Evolutionary conservation across 1,140 invertebrate genomes (phyloP).

Genomic region (Muscidifurax raptorellus): DNA sequence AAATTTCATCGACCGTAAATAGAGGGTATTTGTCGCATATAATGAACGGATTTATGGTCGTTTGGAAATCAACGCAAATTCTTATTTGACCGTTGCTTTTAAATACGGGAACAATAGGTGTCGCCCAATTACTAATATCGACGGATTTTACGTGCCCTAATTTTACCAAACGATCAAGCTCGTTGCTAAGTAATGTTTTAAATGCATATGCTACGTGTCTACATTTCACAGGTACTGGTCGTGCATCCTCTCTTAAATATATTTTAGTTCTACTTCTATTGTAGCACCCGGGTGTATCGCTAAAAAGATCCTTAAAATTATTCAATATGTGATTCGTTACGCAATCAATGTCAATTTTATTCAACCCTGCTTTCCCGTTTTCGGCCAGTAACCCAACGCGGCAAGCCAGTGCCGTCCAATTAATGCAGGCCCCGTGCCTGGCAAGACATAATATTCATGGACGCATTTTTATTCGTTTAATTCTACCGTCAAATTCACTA

Average conservation of each 20-base stretch:
- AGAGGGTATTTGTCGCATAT: slow-evolving; percentile 2
- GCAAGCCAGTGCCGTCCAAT: slow-evolving; percentile 56
- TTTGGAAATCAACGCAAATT: slow-evolving; percentile 47
- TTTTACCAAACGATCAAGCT: slow-evolving; percentile 53
- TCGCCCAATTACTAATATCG: slow-evolving; percentile 66
- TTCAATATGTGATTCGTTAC: not conserved
- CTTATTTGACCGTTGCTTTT: slow-evolving; percentile 66
- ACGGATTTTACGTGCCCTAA: slow-evolving; percentile 42
- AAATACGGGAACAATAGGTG: slow-evolving; percentile 70
- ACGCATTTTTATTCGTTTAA: slow-evolving; percentile 1
- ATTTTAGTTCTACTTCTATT: slow-evolving; percentile 10
- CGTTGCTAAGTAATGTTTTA: slow-evolving; percentile 41
- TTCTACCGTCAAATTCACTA: slow-evolving; percentile 32
- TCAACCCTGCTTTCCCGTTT: slow-evolving; percentile 14
- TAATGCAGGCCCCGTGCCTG: slow-evolving; percentile 57
- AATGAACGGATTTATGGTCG: not conserved
- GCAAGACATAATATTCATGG: slow-evolving; percentile 55
- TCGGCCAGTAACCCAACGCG: slow-evolving; percentile 41
- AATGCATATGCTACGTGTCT: slow-evolving; percentile 48
- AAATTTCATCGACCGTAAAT: slow-evolving; percentile 3
- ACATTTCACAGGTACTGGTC: slow-evolving; percentile 1
- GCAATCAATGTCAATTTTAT: not conserved
- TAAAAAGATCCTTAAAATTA: slow-evolving; percentile 12
- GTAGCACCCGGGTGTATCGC: not conserved
- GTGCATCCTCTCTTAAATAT: slow-evolving; percentile 2